Evolutionary conservation across 2,113 vertebrate genomes (phyloP).

Genomic region (Ctenodactylus gundi): DNA sequence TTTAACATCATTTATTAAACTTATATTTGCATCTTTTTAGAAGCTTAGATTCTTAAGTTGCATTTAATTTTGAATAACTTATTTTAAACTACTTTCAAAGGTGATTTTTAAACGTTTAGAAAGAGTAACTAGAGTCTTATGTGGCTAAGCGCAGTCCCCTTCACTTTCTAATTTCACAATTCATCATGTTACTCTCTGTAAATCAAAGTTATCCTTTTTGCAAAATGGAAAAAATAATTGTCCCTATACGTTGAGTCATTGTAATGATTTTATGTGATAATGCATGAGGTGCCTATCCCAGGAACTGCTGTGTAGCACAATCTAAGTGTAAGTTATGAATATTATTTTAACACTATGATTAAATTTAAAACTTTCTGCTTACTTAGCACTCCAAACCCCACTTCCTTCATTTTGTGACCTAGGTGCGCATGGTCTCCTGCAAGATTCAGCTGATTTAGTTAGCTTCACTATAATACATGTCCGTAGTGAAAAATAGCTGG

Average conservation of each 20-base stretch:
- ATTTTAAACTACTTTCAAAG: not conserved
- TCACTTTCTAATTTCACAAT: not conserved
- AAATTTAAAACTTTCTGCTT: not conserved
- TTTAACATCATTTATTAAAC: not conserved
- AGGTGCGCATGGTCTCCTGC: slow-evolving; percentile 53
- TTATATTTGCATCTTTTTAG: slow-evolving; percentile 49
- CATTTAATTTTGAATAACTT: slow-evolving; percentile 38
- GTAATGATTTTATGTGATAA: not conserved
- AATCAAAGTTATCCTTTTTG: not conserved
- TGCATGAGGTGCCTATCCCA: not conserved
- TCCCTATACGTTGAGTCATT: not conserved
- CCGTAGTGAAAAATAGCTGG: slow-evolving; percentile 88
- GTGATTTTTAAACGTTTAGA: not conserved
- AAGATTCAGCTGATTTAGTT: slow-evolving; percentile 74
- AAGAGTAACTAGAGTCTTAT: too few relatives aligned
- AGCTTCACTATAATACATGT: slow-evolving; percentile 73
- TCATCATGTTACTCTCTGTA: not conserved
- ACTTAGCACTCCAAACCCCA: not conserved
- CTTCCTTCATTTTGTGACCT: slow-evolving; percentile 63
- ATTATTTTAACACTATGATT: not conserved
- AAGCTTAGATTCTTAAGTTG: slow-evolving; percentile 70
- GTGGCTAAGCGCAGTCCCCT: too few relatives aligned
- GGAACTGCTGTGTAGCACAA: not conserved
- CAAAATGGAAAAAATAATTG: not conserved
- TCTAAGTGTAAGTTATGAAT: not conserved